Evolutionary conservation across 2,113 vertebrate genomes (phyloP).

Genomic region (Sylvilagus bachmani): DNA sequence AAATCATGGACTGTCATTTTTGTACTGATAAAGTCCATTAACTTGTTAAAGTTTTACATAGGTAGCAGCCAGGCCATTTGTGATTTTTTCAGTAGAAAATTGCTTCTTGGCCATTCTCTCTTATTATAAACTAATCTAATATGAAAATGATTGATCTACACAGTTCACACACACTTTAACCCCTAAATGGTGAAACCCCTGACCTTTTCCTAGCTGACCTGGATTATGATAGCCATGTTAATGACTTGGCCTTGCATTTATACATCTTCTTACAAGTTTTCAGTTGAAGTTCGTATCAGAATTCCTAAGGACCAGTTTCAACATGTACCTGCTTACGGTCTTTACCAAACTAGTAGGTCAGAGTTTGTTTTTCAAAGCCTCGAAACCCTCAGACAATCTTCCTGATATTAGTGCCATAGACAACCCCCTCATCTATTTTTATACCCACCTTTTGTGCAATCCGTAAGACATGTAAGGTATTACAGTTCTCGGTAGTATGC

Average conservation of each 20-base stretch:
- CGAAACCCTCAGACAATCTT: background rate
- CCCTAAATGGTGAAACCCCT: background rate
- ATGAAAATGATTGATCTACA: background rate
- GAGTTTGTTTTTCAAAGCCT: conserved; percentile 17
- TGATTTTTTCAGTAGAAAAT: conserved; percentile 13
- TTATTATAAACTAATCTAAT: conserved; percentile 20
- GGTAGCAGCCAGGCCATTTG: background rate
- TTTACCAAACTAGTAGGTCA: background rate
- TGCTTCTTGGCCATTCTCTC: background rate
- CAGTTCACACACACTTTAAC: background rate
- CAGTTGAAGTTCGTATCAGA: conserved; percentile 32
- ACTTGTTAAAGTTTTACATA: conserved; percentile 9
- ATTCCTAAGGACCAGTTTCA: conserved; percentile 14
- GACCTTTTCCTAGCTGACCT: background rate
- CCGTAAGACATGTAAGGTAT: background rate
- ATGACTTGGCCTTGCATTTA: background rate
- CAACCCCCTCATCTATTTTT: background rate
- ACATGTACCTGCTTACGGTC: background rate
- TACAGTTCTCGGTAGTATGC: background rate
- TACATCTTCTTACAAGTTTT: conserved; percentile 18
- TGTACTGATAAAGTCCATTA: background rate
- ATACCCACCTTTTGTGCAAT: background rate
- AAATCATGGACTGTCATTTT: background rate
- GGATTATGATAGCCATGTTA: conserved; percentile 17
- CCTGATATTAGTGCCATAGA: background rate